Conservation (phyloP, 2,888 invertebrate species). For the Platynereis dumerilii region DNA sequence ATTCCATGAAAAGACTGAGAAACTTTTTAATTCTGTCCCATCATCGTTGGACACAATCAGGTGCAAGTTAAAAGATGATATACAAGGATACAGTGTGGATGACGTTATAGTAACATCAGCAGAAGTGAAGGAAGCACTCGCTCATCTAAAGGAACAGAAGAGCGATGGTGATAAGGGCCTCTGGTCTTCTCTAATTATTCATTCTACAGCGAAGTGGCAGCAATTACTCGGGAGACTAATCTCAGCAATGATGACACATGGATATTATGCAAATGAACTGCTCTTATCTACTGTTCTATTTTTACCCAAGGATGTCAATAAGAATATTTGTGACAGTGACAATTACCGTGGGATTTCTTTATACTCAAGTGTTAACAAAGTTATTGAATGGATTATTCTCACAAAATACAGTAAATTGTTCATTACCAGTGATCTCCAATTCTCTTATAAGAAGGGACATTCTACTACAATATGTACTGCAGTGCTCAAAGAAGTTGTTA, state of each 20-base stretch:
- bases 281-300: background rate
- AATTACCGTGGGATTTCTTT: background rate
- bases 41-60: no score
- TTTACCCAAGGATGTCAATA: background rate
- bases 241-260: background rate
- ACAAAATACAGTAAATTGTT: background rate
- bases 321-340: background rate
- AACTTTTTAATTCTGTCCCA: no score
- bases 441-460: constrained; percentile 2
- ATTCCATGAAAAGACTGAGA: no score
- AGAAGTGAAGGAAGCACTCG: no score
- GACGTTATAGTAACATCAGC: no score
- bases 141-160: no score
- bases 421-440: constrained; percentile 2
- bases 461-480: background rate
- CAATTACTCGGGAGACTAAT: background rate
- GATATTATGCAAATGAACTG: background rate
- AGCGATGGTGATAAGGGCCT: no score
- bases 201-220: no score
- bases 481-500: constrained; percentile 3
- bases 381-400: background rate
- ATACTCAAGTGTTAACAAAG: background rate
- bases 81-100: no score
- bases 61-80: no score
- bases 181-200: no score